A percentile compares a stretch with the other conserved stretches of the same genome.
These are phyloP conservation scores for Ceratoteleas bidentatus DNA, from an alignment of 1,140 invertebrate species.

Conservation along the genomic window DNA sequence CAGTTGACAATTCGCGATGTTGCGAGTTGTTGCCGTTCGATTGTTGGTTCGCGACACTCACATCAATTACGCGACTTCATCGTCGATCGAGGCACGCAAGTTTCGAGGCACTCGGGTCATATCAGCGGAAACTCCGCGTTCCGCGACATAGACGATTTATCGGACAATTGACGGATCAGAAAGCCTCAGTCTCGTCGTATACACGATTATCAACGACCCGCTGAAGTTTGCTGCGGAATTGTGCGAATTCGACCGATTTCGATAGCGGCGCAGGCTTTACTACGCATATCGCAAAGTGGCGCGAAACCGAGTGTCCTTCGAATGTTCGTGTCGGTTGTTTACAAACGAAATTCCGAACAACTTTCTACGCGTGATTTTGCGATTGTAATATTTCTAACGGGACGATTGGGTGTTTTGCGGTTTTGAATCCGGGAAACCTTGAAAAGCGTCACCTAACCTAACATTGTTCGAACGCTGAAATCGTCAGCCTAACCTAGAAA, in stretches of 20 bases:
- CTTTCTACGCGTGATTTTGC: no score
- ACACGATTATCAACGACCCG: conserved; percentile 12
- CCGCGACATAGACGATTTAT: conserved; percentile 6
- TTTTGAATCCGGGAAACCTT: no score
- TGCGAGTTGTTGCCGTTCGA: conserved; percentile 7
- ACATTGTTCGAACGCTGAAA: no score
- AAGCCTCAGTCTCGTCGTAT: neutral
- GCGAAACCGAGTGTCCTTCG: no score
- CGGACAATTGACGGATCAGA: neutral
- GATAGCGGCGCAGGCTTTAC: no score
- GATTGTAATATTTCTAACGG: no score
- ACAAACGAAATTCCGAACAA: no score
- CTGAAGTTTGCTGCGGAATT: conserved; percentile 26
- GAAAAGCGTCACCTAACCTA: no score
- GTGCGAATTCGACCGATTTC: conserved; percentile 8
- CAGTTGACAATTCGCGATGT: conserved; percentile 29
- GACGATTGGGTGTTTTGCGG: no score
- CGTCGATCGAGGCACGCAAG: neutral
- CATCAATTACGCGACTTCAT: neutral
- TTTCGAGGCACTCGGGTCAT: neutral
- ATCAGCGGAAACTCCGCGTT: neutral
- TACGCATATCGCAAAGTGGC: no score
- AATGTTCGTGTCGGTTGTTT: no score
- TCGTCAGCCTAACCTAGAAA: no score
- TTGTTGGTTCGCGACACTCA: neutral